Evolutionary conservation across 2,113 vertebrate genomes (phyloP), one percentile per base, ranked within the genome.

Genomic region (Diphyllodes magnificus): DNA sequence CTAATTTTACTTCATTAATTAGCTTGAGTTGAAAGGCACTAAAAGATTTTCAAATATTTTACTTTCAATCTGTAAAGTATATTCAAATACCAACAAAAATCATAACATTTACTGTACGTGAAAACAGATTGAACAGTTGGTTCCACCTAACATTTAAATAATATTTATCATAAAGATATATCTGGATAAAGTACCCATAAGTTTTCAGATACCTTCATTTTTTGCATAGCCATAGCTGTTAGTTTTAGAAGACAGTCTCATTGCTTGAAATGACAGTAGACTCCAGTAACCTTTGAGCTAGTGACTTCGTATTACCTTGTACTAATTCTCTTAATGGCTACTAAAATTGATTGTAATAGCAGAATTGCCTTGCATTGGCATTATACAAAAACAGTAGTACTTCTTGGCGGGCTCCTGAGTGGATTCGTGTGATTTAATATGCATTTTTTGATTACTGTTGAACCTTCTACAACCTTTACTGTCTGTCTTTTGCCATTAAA

Each of bases 391-490:
- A 6, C 56, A 88, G 88, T 97, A 97, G 59, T 92, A 90, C 64
- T 97, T 94, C 83, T 97, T 96, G 92, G 77, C 92, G 94, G 73
- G 69, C 93, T 97, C 69, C 83, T 94, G 66, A 96, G 92, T 97
- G 89, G 75, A 97, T 97, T 95, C 39, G 40, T 96, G 90, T 96
- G 93, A 97, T 97, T 97, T 97, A 97, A 93, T 97, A 98, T 98
- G 96, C 96, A 95, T 95, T 96, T 97, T 97, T 96, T 98, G 75
- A 98, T 98, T 97, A 94, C 94, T 92, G 15, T 86, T 82, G 98
- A 97, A 97, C 97, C 97, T 98, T 98, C 83, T 96, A 20, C 75
- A 95, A 97, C 96, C 97, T 98, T 96, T 97, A 76, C 92, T 96
- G 94, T 96, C 97, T 97, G 94, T 95, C 95, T 98, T 97, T 97